Conservation (phyloP, 1,140 invertebrate species). For the Sweltsa coloradensis region DNA sequence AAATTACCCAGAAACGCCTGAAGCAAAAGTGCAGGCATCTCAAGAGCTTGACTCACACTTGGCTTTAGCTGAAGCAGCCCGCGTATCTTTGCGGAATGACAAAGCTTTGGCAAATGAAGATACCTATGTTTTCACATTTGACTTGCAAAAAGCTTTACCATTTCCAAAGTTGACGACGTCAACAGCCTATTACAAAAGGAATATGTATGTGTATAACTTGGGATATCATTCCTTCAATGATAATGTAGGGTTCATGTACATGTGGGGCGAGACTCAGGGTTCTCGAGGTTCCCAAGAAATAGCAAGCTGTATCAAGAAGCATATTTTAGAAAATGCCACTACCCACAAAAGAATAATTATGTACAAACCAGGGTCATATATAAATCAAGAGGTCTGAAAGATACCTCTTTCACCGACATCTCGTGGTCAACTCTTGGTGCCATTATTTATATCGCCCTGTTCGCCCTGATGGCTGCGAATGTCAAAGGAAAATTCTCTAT, state of each 20-base stretch:
- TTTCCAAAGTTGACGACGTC: slow-evolving; percentile 18
- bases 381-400: no score
- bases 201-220: no score
- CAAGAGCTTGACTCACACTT: slow-evolving; percentile 16
- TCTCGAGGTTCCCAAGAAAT: slow-evolving; percentile 22
- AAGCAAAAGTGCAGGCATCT: no score
- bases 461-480: no score
- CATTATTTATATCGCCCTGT: no score
- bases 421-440: no score
- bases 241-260: slow-evolving; percentile 18
- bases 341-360: slow-evolving; percentile 19
- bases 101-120: slow-evolving; percentile 15
- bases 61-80: slow-evolving; percentile 16
- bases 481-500: no score
- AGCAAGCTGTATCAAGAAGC: slow-evolving; percentile 15
- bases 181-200: slow-evolving; percentile 19
- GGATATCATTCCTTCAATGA: slow-evolving; percentile 14
- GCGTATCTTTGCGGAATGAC: slow-evolving; percentile 18
- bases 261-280: slow-evolving; percentile 19
- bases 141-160: no score
- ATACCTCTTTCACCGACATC: no score
- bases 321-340: slow-evolving; percentile 19
- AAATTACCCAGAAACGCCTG: no score
- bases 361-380: slow-evolving; percentile 22
- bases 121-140: slow-evolving; percentile 18